phyloP scores from a whole-genome alignment of 2,113 vertebrate genomes.

The Poicephalus gulielmi region DNA sequence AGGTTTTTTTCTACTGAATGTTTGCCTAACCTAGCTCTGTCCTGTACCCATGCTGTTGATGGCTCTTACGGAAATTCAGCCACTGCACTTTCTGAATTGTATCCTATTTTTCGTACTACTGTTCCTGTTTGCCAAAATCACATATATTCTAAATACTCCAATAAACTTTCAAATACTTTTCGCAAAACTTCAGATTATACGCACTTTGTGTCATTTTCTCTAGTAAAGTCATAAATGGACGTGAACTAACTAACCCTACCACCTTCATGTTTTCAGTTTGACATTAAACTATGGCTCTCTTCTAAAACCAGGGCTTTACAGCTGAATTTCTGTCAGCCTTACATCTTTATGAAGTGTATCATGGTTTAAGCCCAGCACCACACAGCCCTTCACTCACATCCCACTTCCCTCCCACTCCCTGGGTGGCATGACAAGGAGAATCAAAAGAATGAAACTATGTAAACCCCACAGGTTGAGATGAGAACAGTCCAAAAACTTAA shows the following conservation, averaged over 20 bases:
- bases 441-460: not conserved
- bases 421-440: not conserved
- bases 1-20: not conserved
- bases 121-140: not conserved
- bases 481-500: not conserved
- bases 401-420: not conserved
- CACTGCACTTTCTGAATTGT: not conserved
- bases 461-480: not conserved
- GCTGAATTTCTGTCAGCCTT: not conserved
- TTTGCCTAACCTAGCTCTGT: not conserved
- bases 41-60: not conserved
- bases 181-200: not conserved
- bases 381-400: not conserved
- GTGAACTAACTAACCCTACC: not conserved
- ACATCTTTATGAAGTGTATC: not conserved
- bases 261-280: not conserved
- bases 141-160: not conserved
- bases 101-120: not conserved
- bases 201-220: not conserved
- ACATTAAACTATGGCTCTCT: not conserved
- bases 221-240: not conserved
- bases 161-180: not conserved
- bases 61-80: not conserved
- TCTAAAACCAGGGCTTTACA: not conserved
- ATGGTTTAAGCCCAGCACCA: not conserved